Conservation (phyloP, 2,113 vertebrate genomes). For the Chionis minor region DNA sequence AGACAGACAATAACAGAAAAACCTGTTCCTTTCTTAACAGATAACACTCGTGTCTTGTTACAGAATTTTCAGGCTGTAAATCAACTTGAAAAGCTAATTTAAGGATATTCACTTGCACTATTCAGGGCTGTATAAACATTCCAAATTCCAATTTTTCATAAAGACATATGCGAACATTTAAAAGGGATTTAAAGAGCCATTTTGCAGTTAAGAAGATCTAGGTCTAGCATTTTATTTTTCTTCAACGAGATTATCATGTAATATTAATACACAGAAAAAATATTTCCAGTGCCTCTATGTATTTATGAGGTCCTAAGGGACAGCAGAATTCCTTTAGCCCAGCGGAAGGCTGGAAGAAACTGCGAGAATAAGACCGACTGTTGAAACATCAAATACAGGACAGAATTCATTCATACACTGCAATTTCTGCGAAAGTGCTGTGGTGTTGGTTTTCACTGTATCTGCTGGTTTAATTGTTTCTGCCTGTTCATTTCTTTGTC, state of each 20-base stretch:
- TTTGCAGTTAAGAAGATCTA: slow-evolving; percentile 59
- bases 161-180: slow-evolving; percentile 70
- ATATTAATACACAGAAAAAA: slow-evolving; percentile 65
- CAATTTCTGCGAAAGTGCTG: slow-evolving; percentile 43
- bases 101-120: slow-evolving; percentile 56
- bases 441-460: slow-evolving; percentile 76
- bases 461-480: slow-evolving; percentile 82
- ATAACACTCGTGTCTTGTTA: slow-evolving; percentile 48
- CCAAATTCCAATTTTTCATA: slow-evolving; percentile 68
- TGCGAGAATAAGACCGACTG: not conserved
- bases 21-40: slow-evolving; percentile 42
- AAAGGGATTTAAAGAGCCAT: slow-evolving; percentile 53
- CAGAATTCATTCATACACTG: not conserved
- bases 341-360: slow-evolving; percentile 55
- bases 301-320: slow-evolving; percentile 71
- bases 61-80: slow-evolving; percentile 64
- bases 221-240: slow-evolving; percentile 16
- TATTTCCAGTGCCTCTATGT: slow-evolving; percentile 65
- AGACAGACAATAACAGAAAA: slow-evolving; percentile 28
- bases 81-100: slow-evolving; percentile 66
- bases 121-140: slow-evolving; percentile 67
- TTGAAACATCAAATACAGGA: slow-evolving; percentile 61
- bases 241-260: slow-evolving; percentile 59
- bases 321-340: slow-evolving; percentile 32
- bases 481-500: slow-evolving; percentile 78